Evolutionary conservation across 2,797 vertebrate species (phyloP), one percentile per base, ranked within the genome.

Genomic region (Bovichtus diacanthus): DNA sequence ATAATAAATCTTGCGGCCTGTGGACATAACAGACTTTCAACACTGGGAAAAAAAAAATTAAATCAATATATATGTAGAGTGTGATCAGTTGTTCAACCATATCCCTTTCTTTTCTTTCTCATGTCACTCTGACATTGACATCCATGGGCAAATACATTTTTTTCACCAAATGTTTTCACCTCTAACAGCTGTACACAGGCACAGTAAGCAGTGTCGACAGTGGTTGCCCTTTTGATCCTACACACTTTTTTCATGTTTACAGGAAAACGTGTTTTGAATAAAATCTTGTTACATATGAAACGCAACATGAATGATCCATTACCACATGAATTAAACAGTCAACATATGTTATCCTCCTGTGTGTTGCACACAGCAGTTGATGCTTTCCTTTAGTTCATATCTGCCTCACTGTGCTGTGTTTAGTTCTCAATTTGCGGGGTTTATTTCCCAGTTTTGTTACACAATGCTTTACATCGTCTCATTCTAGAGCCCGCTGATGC

Each of bases 401-500:
- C 46, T 4, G 36, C 9, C 44, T 70, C 23, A 16, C 50, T 43
- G 53, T 69, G 63, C 23, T 53, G 47, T 79, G 39, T 64, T 56
- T 36, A 54, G 12, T 53, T 68, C 49, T 7, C 47, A 12, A 51
- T n/a, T 11, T 69, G 21, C 15, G 5, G 25, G 51, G 61, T 60
- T 70, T 46, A 31, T 84, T 79, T 67, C 8, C 34, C 23, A 29
- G 70, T 54, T 76, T 85, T 76, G 56, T 72, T 70, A 21, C 72
- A 64, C 61, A 51, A 7, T 54, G 39, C 46, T 83, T 67, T 77
- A 53, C 74, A 78, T 56, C 6, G 38, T 84, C 61, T 89, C 47
- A 74, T 86, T 88, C 74, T 47, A 58, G 62, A 68, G 72, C 63
- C 46, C 70, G 80, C 27, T 69, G 69, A 84, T 75, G 76, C 77